phyloP scores from a whole-genome alignment of 2,888 invertebrate species.

The Tenthredo distinguenda region DNA sequence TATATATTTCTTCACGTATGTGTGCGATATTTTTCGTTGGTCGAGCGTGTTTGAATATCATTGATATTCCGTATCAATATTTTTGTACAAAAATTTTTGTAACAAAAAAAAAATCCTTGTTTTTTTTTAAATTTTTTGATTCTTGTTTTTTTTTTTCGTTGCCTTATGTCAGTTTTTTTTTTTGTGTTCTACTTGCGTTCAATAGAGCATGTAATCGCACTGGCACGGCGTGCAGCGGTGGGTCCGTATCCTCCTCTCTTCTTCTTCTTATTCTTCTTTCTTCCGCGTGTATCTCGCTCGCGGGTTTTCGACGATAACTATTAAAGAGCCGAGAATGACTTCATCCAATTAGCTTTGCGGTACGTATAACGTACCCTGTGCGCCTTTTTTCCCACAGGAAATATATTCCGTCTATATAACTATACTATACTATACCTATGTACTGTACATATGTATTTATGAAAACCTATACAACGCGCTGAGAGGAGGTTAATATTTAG shows the following conservation, averaged over 20 bases:
- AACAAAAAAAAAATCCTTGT: no score
- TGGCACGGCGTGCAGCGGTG: not conserved
- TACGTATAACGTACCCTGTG: not conserved
- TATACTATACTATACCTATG: not conserved
- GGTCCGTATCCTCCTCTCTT: not conserved
- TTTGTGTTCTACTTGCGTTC: not conserved
- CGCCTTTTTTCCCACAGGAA: conserved; percentile 28
- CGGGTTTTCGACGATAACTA: conserved; percentile 26
- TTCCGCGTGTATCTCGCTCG: not conserved
- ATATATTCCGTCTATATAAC: not conserved
- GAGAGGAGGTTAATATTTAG: not conserved
- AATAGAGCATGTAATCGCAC: not conserved
- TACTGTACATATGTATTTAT: not conserved
- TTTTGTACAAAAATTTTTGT: no score
- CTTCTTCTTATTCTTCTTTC: not conserved
- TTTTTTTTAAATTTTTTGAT: no score
- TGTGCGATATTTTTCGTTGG: no score
- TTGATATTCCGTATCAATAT: no score
- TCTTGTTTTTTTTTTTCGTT: no score
- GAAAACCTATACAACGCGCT: not conserved
- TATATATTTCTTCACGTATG: no score
- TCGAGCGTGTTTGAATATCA: no score
- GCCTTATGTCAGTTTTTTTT: not conserved
- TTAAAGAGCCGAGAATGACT: conserved; percentile 39
- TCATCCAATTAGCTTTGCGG: conserved; percentile 44